A percentile compares a stretch with the other conserved stretches of the same genome.
These are phyloP conservation scores for Chitala chitala DNA, from an alignment of 2,113 vertebrate species.

Conservation along the genomic window DNA sequence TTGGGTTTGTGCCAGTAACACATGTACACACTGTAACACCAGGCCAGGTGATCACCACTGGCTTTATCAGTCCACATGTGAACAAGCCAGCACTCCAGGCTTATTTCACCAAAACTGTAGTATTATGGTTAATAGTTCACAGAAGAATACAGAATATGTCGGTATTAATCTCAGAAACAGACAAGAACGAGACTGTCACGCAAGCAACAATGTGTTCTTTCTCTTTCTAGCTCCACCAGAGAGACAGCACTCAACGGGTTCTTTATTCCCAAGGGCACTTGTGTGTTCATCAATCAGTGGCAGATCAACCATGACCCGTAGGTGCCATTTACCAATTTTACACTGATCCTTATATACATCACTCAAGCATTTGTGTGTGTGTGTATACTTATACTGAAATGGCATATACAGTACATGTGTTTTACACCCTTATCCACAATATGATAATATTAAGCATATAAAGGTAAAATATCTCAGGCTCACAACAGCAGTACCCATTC, in stretches of 20 bases:
- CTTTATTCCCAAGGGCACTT: conserved; percentile 82
- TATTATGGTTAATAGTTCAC: too few species aligned
- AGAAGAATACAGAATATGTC: rapidly evolving
- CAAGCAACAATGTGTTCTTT: background rate
- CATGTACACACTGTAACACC: too few species aligned
- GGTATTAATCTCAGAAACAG: background rate
- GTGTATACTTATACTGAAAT: too few species aligned
- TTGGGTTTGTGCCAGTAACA: too few species aligned
- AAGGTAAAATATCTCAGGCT: background rate
- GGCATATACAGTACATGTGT: too few species aligned
- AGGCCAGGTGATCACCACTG: too few species aligned
- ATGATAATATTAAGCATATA: background rate
- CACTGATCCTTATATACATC: background rate
- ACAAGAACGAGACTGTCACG: background rate
- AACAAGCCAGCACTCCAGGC: too few species aligned
- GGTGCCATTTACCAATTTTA: conserved; percentile 50
- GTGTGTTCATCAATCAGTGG: conserved; percentile 94
- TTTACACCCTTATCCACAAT: background rate
- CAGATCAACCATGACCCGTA: conserved; percentile 89
- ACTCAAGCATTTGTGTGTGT: too few species aligned
- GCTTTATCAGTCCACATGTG: too few species aligned
- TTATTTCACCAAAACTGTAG: too few species aligned
- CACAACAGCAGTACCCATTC: background rate
- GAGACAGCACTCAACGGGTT: conserved; percentile 74
- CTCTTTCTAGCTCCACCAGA: conserved; percentile 69